phyloP scores from a whole-genome alignment of 2,797 vertebrate genomes.

The Mormyrops attenuatus region DNA sequence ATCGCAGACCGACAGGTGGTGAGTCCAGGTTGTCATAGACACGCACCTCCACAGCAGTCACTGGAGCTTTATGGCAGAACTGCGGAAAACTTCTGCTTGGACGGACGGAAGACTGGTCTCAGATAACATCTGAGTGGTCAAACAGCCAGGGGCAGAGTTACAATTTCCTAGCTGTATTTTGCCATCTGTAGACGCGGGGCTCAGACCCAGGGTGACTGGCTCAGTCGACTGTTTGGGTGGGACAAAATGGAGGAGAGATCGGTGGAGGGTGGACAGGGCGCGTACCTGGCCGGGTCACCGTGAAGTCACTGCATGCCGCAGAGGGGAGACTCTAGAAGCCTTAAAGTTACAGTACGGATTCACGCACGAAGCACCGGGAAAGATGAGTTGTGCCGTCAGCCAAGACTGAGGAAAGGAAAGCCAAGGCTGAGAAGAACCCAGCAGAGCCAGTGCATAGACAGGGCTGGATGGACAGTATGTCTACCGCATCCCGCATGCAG shows the following conservation, averaged over 20 bases:
- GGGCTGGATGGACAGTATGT: not conserved
- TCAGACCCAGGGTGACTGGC: not conserved
- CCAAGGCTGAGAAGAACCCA: not conserved
- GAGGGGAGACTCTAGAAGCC: not conserved
- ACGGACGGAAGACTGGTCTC: conserved; percentile 8
- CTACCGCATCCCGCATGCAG: not conserved
- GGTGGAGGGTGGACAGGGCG: not conserved
- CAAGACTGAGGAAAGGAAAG: not conserved
- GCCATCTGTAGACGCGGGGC: not conserved
- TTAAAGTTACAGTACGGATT: not conserved
- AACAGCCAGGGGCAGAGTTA: not conserved
- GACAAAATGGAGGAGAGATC: not conserved
- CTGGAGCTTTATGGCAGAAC: not conserved
- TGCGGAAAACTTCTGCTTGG: not conserved
- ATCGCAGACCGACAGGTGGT: not conserved
- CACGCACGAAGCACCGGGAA: not conserved
- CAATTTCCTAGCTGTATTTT: not conserved
- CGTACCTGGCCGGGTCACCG: not conserved
- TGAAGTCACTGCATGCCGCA: not conserved
- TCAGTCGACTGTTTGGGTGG: not conserved
- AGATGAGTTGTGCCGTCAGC: not conserved
- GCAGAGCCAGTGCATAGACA: not conserved
- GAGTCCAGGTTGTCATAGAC: not conserved
- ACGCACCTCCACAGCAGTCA: not conserved
- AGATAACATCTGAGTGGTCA: not conserved